Base-by-base conservation (phyloP, 2,797 vertebrate species). In the Pogoniulus pusillus region DNA sequence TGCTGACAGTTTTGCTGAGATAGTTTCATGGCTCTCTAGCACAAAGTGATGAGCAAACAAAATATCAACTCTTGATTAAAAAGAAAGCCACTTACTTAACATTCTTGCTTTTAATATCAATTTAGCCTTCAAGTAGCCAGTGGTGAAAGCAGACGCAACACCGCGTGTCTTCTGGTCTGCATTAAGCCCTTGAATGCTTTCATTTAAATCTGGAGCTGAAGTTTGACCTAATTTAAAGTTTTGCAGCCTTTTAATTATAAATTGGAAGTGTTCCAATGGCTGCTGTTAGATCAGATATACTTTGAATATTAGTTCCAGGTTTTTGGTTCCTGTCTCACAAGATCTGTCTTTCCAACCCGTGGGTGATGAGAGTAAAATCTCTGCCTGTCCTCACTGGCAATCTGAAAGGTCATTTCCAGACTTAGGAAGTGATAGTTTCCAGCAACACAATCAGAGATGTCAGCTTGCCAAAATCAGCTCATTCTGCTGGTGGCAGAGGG, bases 381-480 rank as follows among this genome's bases (percentile, higher is more conserved):
- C 90, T 96, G 87, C 81, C 96, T 18, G 13, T 96, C 69, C 85
- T 95, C 79, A 87, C 84, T 84, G 93, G 93, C 94, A 96, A 96
- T 86, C 85, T 95, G 96, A 96, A 97, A 94, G 87, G 96, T 96
- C 91, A 95, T 96, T 96, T 89, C 84, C 87, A 83, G 75, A 71
- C 66, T 91, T 49, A 96, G 62, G 82, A 94, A 85, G 12, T 14
- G 11, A 73, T 95, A 30, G 75, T 94, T 92, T 84, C 82, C 59
- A 95, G 84, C 63, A 16, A 76, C 94, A 88, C 93, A 81, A 91
- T 94, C 94, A 94, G 57, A 47, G n/a, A 91, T 85, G 91, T 95
- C 91, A 95, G 86, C 65, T 93, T 96, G 87, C 90, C 97, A 93
- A 96, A 96, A 96, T 95, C 96, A 96, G 91, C 93, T 93, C 69